These are phyloP conservation scores for Agrochola litura DNA, from an alignment of 2,888 invertebrate genomes.

Conservation along the genomic window DNA sequence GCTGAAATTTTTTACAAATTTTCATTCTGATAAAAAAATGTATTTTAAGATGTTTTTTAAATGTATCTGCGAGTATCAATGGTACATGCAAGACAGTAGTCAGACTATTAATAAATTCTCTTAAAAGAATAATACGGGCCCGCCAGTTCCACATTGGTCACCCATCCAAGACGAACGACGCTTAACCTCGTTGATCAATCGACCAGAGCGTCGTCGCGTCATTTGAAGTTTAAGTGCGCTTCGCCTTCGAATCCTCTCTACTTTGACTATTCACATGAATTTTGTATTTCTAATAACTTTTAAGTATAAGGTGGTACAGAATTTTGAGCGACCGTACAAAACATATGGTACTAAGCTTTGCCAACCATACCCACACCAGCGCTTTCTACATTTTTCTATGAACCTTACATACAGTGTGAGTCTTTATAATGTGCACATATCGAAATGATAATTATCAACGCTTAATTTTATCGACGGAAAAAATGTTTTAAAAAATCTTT, in stretches of 20 bases:
- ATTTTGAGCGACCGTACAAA: not conserved
- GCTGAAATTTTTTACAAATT: not conserved
- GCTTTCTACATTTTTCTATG: not conserved
- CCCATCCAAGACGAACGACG: conserved; percentile 39
- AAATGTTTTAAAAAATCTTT: no score
- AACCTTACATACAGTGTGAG: not conserved
- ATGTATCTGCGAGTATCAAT: no score
- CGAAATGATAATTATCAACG: no score
- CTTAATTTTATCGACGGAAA: no score
- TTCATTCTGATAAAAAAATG: not conserved
- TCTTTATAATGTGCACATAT: no score
- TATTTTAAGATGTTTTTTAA: no score
- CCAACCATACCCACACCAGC: no score
- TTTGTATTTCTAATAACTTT: not conserved
- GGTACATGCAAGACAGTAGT: not conserved
- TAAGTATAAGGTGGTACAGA: not conserved
- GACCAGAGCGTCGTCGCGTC: conserved; percentile 7
- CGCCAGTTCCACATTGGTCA: conserved; percentile 7
- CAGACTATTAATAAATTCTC: not conserved
- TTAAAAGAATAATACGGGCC: not conserved
- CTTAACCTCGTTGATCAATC: conserved; percentile 42
- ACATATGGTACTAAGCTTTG: not conserved
- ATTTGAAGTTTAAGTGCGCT: conserved; percentile 21
- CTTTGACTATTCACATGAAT: not conserved
- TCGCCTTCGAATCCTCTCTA: conserved; percentile 3